Evolutionary conservation across 2,888 invertebrate species (phyloP).

Genomic region (Strigamia maritima): DNA sequence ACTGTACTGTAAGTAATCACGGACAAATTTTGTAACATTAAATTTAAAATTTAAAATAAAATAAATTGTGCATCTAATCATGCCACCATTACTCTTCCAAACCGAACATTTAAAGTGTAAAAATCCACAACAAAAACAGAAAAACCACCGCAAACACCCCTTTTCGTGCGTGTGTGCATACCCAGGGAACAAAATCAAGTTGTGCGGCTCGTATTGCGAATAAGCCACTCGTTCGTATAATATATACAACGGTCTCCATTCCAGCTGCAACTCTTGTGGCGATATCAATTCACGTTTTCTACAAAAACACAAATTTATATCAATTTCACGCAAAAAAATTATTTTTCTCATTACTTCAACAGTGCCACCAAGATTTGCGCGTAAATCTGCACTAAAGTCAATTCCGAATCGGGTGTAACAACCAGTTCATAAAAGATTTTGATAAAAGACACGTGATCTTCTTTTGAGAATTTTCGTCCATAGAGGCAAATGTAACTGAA

Average conservation of each 20-base stretch:
- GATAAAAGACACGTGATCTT: constrained; percentile 79
- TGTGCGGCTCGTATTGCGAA: constrained; percentile 56
- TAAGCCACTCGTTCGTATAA: constrained; percentile 55
- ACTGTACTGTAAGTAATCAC: too few relatives aligned
- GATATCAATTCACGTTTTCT: constrained; percentile 74
- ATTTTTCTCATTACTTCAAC: constrained; percentile 65
- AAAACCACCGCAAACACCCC: background rate
- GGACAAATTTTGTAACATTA: background rate
- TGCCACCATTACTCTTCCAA: background rate
- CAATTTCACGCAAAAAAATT: background rate
- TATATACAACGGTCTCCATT: constrained; percentile 81
- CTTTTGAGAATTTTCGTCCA: constrained; percentile 82
- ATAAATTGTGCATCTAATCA: background rate
- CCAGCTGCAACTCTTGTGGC: constrained; percentile 73
- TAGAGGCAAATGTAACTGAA: constrained; percentile 78
- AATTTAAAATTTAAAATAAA: background rate
- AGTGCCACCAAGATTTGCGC: constrained; percentile 65
- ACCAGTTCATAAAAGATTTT: constrained; percentile 74
- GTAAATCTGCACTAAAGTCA: constrained; percentile 69
- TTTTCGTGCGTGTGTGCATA: constrained; percentile 45
- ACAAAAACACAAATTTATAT: constrained; percentile 46
- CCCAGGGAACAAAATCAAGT: constrained; percentile 61
- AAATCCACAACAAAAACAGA: background rate
- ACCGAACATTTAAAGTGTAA: background rate
- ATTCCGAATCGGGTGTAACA: constrained; percentile 72